These are phyloP conservation scores for Phlogophora meticulosa DNA, from an alignment of 2,888 invertebrate species.

Conservation along the genomic window DNA sequence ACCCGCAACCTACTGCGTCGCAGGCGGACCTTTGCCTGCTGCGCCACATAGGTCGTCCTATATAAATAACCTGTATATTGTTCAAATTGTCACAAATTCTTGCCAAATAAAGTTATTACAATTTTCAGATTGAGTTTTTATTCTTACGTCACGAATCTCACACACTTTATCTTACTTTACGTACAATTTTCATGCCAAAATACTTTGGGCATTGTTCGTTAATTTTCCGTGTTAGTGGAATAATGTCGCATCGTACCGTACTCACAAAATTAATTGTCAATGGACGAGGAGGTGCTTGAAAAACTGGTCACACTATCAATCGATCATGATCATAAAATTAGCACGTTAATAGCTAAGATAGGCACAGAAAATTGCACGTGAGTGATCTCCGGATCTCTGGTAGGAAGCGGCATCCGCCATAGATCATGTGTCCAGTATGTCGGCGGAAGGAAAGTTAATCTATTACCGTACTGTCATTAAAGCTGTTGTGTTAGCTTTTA, in stretches of 20 bases:
- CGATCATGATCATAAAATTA: slow-evolving; percentile 57
- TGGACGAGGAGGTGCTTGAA: background rate
- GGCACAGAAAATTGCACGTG: slow-evolving; percentile 37
- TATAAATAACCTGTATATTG: no score
- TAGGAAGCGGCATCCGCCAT: slow-evolving; percentile 58
- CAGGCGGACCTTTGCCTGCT: no score
- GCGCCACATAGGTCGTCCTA: no score
- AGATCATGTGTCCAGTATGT: slow-evolving; percentile 55
- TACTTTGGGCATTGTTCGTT: no score
- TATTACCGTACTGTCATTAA: slow-evolving; percentile 68
- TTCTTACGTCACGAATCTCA: background rate
- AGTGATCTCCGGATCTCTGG: slow-evolving; percentile 39
- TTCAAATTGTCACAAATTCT: no score
- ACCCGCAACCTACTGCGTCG: no score
- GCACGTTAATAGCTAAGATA: slow-evolving; percentile 43
- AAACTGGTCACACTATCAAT: background rate
- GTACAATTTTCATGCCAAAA: no score
- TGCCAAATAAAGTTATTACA: background rate
- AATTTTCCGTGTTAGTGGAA: no score
- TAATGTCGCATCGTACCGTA: no score
- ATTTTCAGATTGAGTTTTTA: background rate
- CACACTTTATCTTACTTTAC: no score
- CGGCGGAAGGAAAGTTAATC: slow-evolving; percentile 76
- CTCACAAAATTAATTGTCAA: slow-evolving; percentile 1
- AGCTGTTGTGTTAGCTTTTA: slow-evolving; percentile 41